Percentiles rank a stretch among this genome's conserved stretches.
Evolutionary conservation across 1,140 invertebrate genomes (phyloP).

Genomic region (Oncopodura yosiiana): DNA sequence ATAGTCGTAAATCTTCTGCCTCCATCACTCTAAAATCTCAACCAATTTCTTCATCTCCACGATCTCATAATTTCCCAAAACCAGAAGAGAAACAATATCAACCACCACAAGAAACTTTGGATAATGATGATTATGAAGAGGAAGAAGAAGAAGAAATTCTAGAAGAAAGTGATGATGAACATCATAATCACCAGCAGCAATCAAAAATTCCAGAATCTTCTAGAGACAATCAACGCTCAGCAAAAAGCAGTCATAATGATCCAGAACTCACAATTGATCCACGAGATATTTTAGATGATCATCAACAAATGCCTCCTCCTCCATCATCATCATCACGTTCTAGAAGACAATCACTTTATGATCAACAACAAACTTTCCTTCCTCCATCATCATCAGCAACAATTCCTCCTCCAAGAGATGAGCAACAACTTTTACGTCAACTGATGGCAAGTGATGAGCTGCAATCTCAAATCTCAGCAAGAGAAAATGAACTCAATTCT

Average conservation of each 20-base stretch:
- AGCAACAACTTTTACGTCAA: conserved; percentile 18
- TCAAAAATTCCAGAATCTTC: not conserved
- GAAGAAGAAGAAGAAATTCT: not conserved
- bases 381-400: conserved; percentile 6
- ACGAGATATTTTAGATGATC: too few relatives aligned
- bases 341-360: too few relatives aligned
- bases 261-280: too few relatives aligned
- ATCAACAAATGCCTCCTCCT: too few relatives aligned
- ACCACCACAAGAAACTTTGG: not conserved
- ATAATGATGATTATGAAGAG: not conserved
- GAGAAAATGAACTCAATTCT: conserved; percentile 35
- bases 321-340: too few relatives aligned
- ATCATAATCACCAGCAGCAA: too few relatives aligned
- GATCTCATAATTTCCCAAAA: too few relatives aligned
- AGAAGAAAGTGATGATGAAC: not conserved
- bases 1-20: too few relatives aligned
- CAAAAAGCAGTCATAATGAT: not conserved
- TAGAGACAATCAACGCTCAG: not conserved
- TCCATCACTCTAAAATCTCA: too few relatives aligned
- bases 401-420: conserved; percentile 17
- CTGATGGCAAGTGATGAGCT: conserved; percentile 23
- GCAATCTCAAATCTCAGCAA: conserved; percentile 19
- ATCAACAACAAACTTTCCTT: too few relatives aligned
- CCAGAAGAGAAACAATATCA: not conserved
- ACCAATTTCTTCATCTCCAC: too few relatives aligned